Evolutionary conservation across 2,888 invertebrate species (phyloP).

Genomic region (Lamellibrachia columna): DNA sequence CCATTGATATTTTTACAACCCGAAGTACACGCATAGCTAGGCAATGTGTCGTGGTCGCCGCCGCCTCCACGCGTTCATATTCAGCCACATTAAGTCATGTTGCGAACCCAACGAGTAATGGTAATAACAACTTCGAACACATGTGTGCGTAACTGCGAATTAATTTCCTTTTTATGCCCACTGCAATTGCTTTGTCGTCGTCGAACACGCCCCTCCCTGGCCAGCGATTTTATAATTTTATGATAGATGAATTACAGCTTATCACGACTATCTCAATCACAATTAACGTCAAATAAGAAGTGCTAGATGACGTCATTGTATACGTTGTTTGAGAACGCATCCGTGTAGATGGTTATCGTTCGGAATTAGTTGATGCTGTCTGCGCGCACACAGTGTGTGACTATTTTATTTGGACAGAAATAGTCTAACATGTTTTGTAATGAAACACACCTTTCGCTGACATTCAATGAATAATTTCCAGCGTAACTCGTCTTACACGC

Average conservation of each 20-base stretch:
- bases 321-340: neutral
- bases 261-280: neutral
- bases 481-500: too few species aligned
- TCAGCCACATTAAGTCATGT: neutral
- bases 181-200: neutral
- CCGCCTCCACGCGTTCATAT: neutral
- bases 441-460: neutral
- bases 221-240: constrained; percentile 1
- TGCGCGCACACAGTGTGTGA: neutral
- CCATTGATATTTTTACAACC: too few species aligned
- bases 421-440: neutral
- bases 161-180: neutral
- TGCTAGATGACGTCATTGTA: neutral
- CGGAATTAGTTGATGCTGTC: neutral
- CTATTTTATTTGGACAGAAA: neutral
- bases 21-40: too few species aligned
- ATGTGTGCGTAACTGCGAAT: neutral
- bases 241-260: neutral
- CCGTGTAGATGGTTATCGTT: neutral
- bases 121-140: neutral
- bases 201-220: neutral
- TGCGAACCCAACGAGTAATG: neutral
- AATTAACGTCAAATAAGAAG: neutral
- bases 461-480: too few species aligned
- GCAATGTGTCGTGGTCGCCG: neutral